Evolutionary conservation across 1,140 invertebrate genomes (phyloP).

Genomic region (Zaprionus davidi): DNA sequence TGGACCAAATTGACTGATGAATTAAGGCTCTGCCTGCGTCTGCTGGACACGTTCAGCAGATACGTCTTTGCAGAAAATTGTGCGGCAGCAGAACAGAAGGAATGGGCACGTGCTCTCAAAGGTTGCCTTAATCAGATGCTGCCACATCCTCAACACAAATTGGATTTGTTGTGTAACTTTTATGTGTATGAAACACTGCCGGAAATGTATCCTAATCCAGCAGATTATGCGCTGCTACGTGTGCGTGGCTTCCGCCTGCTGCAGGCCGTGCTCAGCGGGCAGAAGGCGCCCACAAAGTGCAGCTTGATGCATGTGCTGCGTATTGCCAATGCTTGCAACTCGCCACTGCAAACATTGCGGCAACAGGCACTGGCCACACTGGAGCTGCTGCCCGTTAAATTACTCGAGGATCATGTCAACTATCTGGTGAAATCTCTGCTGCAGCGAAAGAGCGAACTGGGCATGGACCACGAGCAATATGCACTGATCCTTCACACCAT

Average conservation of each 20-base stretch:
- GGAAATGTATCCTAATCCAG: slow-evolving; percentile 11
- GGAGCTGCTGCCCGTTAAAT: slow-evolving; percentile 20
- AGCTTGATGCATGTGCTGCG: slow-evolving; percentile 56
- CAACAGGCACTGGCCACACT: slow-evolving; percentile 68
- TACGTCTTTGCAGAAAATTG: slow-evolving; percentile 23
- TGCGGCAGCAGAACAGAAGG: slow-evolving; percentile 24
- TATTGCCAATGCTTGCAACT: slow-evolving; percentile 58
- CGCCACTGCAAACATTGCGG: slow-evolving; percentile 75
- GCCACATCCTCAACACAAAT: slow-evolving; percentile 83
- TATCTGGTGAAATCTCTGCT: slow-evolving; percentile 62
- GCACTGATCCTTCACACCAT: slow-evolving; percentile 85
- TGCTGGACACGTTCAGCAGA: slow-evolving; percentile 47
- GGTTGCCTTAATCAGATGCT: slow-evolving; percentile 82
- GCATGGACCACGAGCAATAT: slow-evolving; percentile 87
- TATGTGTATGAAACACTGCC: slow-evolving; percentile 64
- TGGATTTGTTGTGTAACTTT: slow-evolving; percentile 85
- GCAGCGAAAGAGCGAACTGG: slow-evolving; percentile 85
- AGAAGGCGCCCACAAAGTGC: slow-evolving; percentile 18
- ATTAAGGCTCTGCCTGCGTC: slow-evolving; percentile 50
- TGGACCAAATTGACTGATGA: slow-evolving; percentile 59
- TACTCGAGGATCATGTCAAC: slow-evolving; percentile 39
- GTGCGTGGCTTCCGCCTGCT: slow-evolving; percentile 63
- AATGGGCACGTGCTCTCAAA: slow-evolving; percentile 63
- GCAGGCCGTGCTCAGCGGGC: slow-evolving; percentile 51
- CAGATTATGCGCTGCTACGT: slow-evolving; percentile 56